Evolutionary conservation across 2,888 invertebrate species (phyloP), one percentile per base, ranked within the genome.

Genomic region (Onchidella celtica): DNA sequence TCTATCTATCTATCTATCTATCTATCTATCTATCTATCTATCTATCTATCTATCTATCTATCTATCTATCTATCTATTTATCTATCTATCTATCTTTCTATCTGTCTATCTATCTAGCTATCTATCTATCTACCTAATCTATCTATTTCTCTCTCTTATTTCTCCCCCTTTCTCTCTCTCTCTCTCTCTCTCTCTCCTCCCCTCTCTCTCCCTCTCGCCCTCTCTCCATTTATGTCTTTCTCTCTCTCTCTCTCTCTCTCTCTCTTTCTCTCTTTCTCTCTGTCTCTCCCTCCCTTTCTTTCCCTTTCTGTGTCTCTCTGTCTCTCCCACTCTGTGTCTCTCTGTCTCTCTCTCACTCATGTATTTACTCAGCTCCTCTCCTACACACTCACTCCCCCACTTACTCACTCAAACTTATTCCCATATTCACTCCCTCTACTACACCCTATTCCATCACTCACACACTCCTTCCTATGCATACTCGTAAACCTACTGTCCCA

Each of bases 381-480:
- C 17, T 32, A 66, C 66, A 66, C 66, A 66, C 66, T 29, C 66
- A 24, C 66, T 66, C 66, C 6, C 32, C 32, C 66, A 24, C 32
- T 66, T 32, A 24, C 66, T 66, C 27, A 24, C 40, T 66, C 66
- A 24, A 17, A 29, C 34, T 29, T 9, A 9, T 32, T 66, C 6
- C 27, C 32, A 9, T 27, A 24, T n/a, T 27, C 61, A 24, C 61
- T 61, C 61, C 27, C 6, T n/a, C n/a, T 61, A 9, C 4, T 27
- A 14, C 61, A 24, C 61, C n/a, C 61, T n/a, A 24, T n/a, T 61
- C 11, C n/a, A 9, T 61, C 61, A 47, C 47, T 61, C 61, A 24
- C 61, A 14, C 61, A 24, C 61, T 24, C 61, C 6, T n/a, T 24
- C 61, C n/a, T n/a, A n/a, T n/a, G n/a, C 61, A 14, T 32, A 21